A percentile compares a stretch with the other conserved stretches of the same genome.
phyloP scores from a whole-genome alignment of 1,140 invertebrate species.

The Procambarus virginalis region DNA sequence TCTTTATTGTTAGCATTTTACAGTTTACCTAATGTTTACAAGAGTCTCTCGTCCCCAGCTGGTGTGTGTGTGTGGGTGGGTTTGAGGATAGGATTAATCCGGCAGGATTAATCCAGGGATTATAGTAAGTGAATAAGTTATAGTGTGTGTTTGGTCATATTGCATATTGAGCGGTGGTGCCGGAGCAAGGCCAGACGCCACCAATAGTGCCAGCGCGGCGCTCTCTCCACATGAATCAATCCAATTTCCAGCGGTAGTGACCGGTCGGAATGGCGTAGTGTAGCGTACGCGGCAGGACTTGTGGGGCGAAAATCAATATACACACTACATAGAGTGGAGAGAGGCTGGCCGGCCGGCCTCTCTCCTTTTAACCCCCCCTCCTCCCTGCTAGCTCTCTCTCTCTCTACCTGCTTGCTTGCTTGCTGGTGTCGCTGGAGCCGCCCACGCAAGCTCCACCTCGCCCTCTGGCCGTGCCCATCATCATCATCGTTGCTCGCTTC shows the following conservation, averaged over 20 bases:
- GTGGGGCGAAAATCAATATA: background rate
- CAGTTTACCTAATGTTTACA: no score
- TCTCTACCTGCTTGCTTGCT: no score
- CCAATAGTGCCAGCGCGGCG: background rate
- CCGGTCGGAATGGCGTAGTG: background rate
- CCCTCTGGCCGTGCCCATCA: background rate
- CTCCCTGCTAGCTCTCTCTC: background rate
- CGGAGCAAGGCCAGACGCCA: no score
- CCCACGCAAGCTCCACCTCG: background rate
- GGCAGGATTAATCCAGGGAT: no score
- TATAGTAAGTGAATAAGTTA: no score
- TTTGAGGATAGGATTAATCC: no score
- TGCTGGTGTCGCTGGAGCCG: background rate
- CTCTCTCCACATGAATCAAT: background rate
- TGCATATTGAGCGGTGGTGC: no score
- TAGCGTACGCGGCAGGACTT: conserved; percentile 6
- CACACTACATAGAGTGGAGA: conserved; percentile 12
- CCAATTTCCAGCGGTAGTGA: background rate
- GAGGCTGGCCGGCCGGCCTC: background rate
- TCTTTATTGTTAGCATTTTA: no score
- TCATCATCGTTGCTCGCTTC: background rate
- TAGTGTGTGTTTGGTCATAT: no score
- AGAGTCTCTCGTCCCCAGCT: no score
- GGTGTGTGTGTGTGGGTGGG: background rate
- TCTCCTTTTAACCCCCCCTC: background rate